Percentiles rank a stretch among this genome's conserved stretches.
Conservation (phyloP, 2,113 vertebrate species). For the Thunnus maccoyii region DNA sequence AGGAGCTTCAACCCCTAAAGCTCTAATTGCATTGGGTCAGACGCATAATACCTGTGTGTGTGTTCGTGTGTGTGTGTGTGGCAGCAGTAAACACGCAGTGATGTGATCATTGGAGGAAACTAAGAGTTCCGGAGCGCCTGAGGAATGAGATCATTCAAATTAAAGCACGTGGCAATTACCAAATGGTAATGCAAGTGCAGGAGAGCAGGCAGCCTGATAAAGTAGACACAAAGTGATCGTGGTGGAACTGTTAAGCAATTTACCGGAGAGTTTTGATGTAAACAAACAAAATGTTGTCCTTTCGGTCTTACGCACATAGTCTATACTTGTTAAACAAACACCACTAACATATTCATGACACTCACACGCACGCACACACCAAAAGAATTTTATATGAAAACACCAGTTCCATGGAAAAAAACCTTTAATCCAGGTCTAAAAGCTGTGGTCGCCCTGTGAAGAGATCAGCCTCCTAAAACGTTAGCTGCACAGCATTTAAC, state of each 20-base stretch:
- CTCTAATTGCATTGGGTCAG: conserved; percentile 21
- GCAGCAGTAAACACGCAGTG: conserved; percentile 60
- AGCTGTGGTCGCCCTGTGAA: conserved; percentile 50
- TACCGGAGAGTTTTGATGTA: conserved; percentile 67
- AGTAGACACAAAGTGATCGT: conserved; percentile 50
- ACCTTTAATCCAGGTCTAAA: conserved; percentile 53
- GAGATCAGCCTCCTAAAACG: conserved; percentile 16
- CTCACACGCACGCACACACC: background rate
- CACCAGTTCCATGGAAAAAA: conserved; percentile 56
- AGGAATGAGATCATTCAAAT: conserved; percentile 78
- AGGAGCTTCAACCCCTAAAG: conserved; percentile 20
- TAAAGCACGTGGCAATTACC: conserved; percentile 74
- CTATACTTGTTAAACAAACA: conserved; percentile 7
- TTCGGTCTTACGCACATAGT: background rate
- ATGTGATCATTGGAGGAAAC: conserved; percentile 71
- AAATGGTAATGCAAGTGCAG: conserved; percentile 68
- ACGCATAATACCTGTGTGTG: conserved; percentile 36
- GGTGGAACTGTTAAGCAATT: conserved; percentile 66
- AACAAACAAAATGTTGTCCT: conserved; percentile 50
- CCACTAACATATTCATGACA: background rate
- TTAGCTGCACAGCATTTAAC: conserved; percentile 21
- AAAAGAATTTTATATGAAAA: conserved; percentile 45
- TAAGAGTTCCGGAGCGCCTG: conserved; percentile 62
- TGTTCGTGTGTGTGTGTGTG: conserved; percentile 43
- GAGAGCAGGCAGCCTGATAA: conserved; percentile 56